These are phyloP conservation scores for Ichneumoninae sp. DNA, from an alignment of 2,888 invertebrate species.

Conservation along the genomic window DNA sequence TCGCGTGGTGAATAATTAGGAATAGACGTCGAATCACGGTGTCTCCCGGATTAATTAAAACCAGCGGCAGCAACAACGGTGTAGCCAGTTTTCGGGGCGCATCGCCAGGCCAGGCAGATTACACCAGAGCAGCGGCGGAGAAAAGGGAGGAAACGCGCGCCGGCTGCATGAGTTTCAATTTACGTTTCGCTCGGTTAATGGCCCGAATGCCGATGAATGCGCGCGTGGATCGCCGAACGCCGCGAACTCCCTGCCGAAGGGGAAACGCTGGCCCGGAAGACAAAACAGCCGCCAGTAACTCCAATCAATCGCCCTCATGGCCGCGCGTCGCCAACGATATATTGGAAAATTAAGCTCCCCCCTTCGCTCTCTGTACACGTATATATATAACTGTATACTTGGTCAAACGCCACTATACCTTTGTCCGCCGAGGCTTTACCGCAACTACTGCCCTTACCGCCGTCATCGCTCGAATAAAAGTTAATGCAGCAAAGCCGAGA, in stretches of 20 bases:
- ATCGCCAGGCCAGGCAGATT: conserved; percentile 68
- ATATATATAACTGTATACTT: conserved; percentile 21
- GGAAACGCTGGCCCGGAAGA: conserved; percentile 69
- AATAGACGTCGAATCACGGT: conserved; percentile 70
- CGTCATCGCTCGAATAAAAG: conserved; percentile 33
- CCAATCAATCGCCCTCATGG: conserved; percentile 73
- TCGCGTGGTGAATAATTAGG: conserved; percentile 71
- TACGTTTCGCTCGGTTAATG: conserved; percentile 74
- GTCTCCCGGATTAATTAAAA: conserved; percentile 72
- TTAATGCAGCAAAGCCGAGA: conserved; percentile 1
- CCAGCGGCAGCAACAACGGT: conserved; percentile 62
- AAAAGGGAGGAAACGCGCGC: conserved; percentile 66
- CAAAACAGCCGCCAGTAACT: conserved; percentile 71
- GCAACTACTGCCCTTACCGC: conserved; percentile 41
- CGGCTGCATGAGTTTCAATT: conserved; percentile 74
- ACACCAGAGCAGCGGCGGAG: conserved; percentile 62
- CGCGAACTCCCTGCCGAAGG: conserved; percentile 67
- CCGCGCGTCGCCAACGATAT: conserved; percentile 58
- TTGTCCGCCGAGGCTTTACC: conserved; percentile 36
- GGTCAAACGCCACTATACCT: conserved; percentile 45
- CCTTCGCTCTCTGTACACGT: conserved; percentile 20
- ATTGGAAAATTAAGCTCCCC: conserved; percentile 68
- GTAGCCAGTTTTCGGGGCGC: conserved; percentile 66
- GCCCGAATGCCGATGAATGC: conserved; percentile 73
- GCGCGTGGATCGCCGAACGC: conserved; percentile 70